Evolutionary conservation across 2,113 vertebrate species (phyloP).

Genomic region (Eptesicus fuscus): DNA sequence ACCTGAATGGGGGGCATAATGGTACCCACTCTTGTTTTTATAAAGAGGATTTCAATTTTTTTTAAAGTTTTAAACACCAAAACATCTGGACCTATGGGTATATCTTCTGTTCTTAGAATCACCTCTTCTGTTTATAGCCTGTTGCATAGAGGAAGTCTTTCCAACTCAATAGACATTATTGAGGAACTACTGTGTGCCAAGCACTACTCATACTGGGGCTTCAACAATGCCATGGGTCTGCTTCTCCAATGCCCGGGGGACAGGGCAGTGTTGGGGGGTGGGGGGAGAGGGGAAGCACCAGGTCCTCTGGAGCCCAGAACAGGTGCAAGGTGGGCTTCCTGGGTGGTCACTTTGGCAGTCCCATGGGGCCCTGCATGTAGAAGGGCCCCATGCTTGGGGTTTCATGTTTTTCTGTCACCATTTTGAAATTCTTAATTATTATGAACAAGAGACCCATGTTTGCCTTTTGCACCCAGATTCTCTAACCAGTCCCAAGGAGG

Average conservation of each 20-base stretch:
- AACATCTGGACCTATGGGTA: not conserved
- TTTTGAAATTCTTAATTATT: not conserved
- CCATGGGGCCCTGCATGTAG: too few species aligned
- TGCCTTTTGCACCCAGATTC: not conserved
- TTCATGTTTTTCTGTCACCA: not conserved
- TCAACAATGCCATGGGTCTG: not conserved
- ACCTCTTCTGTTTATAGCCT: not conserved
- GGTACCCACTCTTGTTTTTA: not conserved
- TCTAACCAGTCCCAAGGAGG: not conserved
- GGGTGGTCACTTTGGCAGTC: fast-evolving
- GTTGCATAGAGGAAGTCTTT: not conserved
- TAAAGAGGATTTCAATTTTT: not conserved
- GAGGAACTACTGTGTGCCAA: not conserved
- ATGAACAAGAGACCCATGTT: not conserved
- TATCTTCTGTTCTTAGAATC: not conserved
- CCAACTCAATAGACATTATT: not conserved
- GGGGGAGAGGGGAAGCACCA: not conserved
- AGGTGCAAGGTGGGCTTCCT: not conserved
- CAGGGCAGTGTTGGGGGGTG: not conserved
- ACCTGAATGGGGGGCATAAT: not conserved
- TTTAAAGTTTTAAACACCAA: not conserved
- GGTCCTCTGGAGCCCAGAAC: not conserved
- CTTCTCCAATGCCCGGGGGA: not conserved
- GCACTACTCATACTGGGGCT: not conserved
- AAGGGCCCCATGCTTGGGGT: not conserved